Evolutionary conservation across 2,113 vertebrate genomes (phyloP), one percentile per base, ranked within the genome.

Genomic region (Brachyhypopomus occidentalis): DNA sequence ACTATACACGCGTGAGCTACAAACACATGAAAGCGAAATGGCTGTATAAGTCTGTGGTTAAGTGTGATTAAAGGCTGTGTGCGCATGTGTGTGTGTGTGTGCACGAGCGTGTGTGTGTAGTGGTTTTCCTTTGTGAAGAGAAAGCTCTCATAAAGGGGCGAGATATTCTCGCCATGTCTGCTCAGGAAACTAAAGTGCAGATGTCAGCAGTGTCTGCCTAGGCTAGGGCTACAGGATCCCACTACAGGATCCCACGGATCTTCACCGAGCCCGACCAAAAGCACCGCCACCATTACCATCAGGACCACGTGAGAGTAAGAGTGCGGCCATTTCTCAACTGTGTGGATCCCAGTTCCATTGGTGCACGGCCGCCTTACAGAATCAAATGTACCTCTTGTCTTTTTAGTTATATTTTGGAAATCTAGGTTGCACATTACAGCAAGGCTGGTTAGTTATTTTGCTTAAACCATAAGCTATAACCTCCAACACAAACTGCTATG

Each of bases 111-210:
- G n/a, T n/a, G n/a, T n/a, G n/a, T 73, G 67, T 41, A 83, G 58
- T 78, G 60, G 67, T 74, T 78, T 74, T 6, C 2, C 5, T 75
- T 84, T 70, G 23, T 19, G 62, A 36, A 81, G n/a, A 78, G 23
- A 5, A 20, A 19, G 14, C 45, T 4, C 3, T 36, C 23, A 52
- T 14, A 3, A 62, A 69, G 59, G 45, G 52, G 59, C n/a, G 62
- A 70, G 62, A 78, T 70, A 48, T 77, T 62, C 30, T 12, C 6
- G 52, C 19, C 52, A 52, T 48, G 55, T 80, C 62, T 66, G 79
- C 60, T 80, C n/a, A 22, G 30, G 59, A 80, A 14, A 8, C 14
- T 14, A 14, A 58, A 72, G 25, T 56, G 66, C 62, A 73, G 67
- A 81, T 36, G 72, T 72, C 62, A 25, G 71, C 48, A 74, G 60